A percentile compares a stretch with the other conserved stretches of the same genome.
Evolutionary conservation across 2,113 vertebrate genomes (phyloP).

Genomic region (Tympanuchus pallidicinctus): DNA sequence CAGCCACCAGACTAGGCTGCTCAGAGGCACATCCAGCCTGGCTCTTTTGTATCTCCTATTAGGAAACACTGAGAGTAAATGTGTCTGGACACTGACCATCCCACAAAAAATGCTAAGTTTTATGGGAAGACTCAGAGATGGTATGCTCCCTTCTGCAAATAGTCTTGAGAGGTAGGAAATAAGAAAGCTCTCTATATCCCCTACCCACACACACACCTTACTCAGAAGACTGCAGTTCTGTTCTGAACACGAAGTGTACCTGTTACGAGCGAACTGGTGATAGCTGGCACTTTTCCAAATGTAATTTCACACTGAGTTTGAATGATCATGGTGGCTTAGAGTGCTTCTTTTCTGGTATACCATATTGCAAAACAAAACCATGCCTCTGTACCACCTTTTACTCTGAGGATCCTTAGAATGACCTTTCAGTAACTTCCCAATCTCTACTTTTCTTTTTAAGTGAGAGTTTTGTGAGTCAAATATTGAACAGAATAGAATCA

Average conservation of each 20-base stretch:
- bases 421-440: neutral
- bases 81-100: neutral
- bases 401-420: neutral
- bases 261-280: neutral
- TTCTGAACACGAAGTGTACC: neutral
- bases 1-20: too few species aligned
- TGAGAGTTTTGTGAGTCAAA: slow-evolving; percentile 20
- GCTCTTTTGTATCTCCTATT: neutral
- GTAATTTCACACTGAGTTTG: neutral
- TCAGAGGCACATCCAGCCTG: too few species aligned
- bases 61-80: neutral
- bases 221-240: neutral
- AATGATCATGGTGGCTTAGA: neutral
- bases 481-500: neutral
- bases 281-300: neutral
- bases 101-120: neutral
- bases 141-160: neutral
- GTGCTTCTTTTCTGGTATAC: neutral
- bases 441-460: neutral
- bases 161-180: neutral
- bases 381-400: neutral
- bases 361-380: neutral
- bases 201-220: fast-evolving
- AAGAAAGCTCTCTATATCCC: neutral
- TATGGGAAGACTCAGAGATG: neutral